These are phyloP conservation scores for Drosophila parabipectinata DNA, from an alignment of 1,140 invertebrate species.

Conservation along the genomic window DNA sequence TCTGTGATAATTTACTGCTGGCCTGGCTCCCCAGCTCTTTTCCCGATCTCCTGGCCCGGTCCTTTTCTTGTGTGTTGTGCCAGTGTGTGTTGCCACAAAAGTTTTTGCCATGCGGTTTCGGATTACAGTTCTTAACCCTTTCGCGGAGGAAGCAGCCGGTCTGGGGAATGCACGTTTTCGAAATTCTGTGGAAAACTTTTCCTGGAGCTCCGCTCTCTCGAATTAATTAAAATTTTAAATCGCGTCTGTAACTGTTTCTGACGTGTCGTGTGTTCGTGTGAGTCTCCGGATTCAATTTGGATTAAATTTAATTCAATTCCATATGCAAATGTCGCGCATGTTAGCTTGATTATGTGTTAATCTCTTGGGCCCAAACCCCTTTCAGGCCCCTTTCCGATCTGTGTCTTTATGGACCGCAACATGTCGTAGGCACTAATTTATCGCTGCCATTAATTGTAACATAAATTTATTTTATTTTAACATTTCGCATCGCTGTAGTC, in stretches of 20 bases:
- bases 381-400: background rate
- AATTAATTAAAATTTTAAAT: conserved; percentile 78
- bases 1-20: conserved; percentile 78
- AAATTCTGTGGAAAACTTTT: conserved; percentile 66
- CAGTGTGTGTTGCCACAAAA: conserved; percentile 46
- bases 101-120: conserved; percentile 72
- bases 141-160: conserved; percentile 18
- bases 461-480: conserved; percentile 83
- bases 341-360: conserved; percentile 83
- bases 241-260: conserved; percentile 57
- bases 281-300: conserved; percentile 49
- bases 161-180: conserved; percentile 35
- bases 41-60: conserved; percentile 18
- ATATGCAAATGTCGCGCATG: conserved; percentile 77
- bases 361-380: conserved; percentile 41
- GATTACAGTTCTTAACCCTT: conserved; percentile 63
- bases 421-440: conserved; percentile 75
- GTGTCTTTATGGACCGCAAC: conserved; percentile 60
- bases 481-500: conserved; percentile 66
- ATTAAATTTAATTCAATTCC: conserved; percentile 77
- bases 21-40: conserved; percentile 16
- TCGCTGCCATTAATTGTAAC: conserved; percentile 78
- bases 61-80: background rate
- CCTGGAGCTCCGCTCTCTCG: conserved; percentile 29
- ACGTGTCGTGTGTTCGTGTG: conserved; percentile 12